Conservation (phyloP, 2,113 vertebrate species). For the Podocnemis expansa region DNA sequence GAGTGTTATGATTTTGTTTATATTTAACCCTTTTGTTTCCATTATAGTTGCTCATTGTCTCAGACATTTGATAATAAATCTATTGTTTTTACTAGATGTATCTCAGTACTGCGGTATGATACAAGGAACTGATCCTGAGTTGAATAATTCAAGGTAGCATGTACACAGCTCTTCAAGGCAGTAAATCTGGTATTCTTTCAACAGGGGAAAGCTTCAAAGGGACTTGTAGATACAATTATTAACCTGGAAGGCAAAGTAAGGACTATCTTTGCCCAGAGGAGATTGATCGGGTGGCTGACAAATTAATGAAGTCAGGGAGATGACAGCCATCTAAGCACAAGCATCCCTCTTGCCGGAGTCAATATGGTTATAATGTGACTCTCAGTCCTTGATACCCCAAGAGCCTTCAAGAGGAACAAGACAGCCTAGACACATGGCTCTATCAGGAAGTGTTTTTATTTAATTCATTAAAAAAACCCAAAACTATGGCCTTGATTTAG, state of each 20-base stretch:
- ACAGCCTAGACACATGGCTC: not conserved
- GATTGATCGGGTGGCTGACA: too few species aligned
- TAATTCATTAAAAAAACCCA: not conserved
- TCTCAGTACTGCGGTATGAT: not conserved
- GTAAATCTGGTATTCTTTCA: not conserved
- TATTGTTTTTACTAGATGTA: not conserved
- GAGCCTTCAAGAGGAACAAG: not conserved
- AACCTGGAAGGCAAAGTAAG: not conserved
- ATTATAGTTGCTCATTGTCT: not conserved
- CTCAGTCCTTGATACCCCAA: not conserved
- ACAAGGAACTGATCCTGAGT: not conserved
- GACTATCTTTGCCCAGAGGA: not conserved
- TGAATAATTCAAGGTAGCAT: not conserved
- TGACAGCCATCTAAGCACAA: not conserved
- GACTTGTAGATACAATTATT: not conserved
- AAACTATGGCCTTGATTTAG: constrained; percentile 15
- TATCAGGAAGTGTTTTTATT: constrained; percentile 6
- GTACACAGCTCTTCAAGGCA: not conserved
- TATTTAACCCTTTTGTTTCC: not conserved
- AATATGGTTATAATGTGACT: not conserved
- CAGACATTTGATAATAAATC: not conserved
- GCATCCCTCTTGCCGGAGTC: not conserved
- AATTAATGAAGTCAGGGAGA: not conserved
- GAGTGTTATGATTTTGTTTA: not conserved
- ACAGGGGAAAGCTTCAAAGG: not conserved